A percentile compares a stretch with the other conserved stretches of the same genome.
Conservation (phyloP, 2,797 vertebrate genomes). For the Diglossa cyanea region DNA sequence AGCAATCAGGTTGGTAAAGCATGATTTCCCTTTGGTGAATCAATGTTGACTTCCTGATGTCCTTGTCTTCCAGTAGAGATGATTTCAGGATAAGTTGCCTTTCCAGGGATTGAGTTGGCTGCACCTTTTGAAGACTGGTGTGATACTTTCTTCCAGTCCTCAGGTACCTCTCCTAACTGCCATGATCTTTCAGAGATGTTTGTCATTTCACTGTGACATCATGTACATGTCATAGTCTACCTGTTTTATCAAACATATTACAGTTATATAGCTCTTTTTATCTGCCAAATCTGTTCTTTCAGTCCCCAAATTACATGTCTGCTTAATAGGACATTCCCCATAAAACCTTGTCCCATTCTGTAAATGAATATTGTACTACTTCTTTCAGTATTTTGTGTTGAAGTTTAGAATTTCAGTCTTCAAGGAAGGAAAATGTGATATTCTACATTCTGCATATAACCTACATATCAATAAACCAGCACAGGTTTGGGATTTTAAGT, state of each 20-base stretch:
- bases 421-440: background rate
- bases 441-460: background rate
- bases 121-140: background rate
- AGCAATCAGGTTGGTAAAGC: background rate
- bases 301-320: background rate
- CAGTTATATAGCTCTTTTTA: background rate
- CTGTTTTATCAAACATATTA: background rate
- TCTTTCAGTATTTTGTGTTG: background rate
- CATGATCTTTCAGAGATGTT: background rate
- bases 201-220: background rate
- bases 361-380: background rate
- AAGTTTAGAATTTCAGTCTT: background rate
- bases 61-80: background rate
- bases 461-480: background rate
- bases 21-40: background rate
- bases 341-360: background rate
- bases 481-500: background rate
- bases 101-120: background rate
- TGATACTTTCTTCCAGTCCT: background rate
- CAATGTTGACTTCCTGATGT: background rate
- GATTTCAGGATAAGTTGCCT: background rate
- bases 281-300: background rate
- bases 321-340: background rate
- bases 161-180: background rate
- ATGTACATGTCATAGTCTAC: too few relatives aligned